Base-by-base conservation (phyloP, 2,888 invertebrate species). In the Graphium colonna region DNA sequence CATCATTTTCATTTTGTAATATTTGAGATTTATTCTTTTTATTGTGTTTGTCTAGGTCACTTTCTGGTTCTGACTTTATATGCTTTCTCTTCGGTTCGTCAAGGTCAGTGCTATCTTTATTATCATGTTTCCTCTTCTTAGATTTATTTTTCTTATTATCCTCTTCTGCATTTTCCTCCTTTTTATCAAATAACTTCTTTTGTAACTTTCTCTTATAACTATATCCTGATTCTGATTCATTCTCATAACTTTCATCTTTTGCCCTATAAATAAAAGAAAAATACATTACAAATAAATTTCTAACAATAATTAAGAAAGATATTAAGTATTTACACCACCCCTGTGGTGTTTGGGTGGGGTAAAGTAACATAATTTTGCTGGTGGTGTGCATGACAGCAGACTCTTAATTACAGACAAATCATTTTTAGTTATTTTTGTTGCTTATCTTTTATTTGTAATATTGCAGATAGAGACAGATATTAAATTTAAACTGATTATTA, bases 51-150 rank as follows among this genome's bases (percentile, higher is more conserved):
- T 78, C 76, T 42, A 61, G 41, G 44, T 79, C 79, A 68, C 74
- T 79, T 21, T 73, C 71, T 21, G 69, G 67, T 61, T 81, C 79
- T 13, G 58, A 28, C 62, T 77, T 77, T 17, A 77, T 64, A 18
- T 61, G 56, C 49, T 67, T 70, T 45, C 60, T 66, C 41, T 57
- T 57, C 4, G 56, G 60, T 52, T 59, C 54, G 12, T 45, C 52
- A 9, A n/a, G 17, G 49, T 45, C 10, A 13, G 49, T 39, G 12
- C 50, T n/a, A 17, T 46, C 39, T 46, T 43, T 39, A 5, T 47
- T 38, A 28, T 59, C 60, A 5, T 49, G 51, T 16, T 64, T 64
- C 54, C 62, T 51, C 56, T 67, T 55, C 33, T 60, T 66, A 55
- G 59, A 47, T 53, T 53, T 55, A 44, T 56, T 62, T 59, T 63